phyloP scores from a whole-genome alignment of 2,888 invertebrate genomes.

The Lydus trimaculatus region DNA sequence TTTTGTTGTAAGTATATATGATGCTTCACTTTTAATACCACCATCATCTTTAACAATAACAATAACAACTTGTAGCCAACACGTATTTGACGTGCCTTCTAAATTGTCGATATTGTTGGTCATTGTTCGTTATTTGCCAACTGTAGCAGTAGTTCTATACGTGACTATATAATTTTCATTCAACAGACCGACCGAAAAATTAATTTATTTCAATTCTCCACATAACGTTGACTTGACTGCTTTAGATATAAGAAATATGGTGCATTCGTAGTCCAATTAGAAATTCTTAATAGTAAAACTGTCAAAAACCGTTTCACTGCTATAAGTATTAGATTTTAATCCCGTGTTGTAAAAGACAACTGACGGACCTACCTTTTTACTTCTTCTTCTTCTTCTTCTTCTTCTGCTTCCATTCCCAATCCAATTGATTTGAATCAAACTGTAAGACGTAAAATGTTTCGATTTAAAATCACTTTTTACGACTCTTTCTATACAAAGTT shows the following conservation, averaged over 20 bases:
- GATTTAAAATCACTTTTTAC: neutral
- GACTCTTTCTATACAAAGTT: neutral
- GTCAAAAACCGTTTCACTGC: conserved; percentile 1
- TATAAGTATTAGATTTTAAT: neutral
- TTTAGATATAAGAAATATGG: too few relatives aligned
- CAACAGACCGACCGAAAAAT: neutral
- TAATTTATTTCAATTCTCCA: neutral
- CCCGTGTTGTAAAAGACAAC: neutral
- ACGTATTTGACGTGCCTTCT: conserved; percentile 23
- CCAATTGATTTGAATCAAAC: neutral
- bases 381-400: too few relatives aligned
- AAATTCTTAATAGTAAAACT: neutral
- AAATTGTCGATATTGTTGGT: conserved; percentile 21
- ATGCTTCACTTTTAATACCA: neutral
- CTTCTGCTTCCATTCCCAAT: too few relatives aligned
- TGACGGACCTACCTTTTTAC: neutral
- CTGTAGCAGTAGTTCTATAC: neutral
- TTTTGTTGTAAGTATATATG: neutral
- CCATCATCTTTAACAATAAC: neutral
- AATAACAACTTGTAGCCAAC: conserved; percentile 18
- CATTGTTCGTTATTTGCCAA: conserved; percentile 19
- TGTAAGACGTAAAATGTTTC: neutral
- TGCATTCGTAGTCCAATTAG: neutral
- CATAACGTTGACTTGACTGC: too few relatives aligned
- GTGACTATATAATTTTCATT: neutral